These are phyloP conservation scores for Charadrius vociferus DNA, from an alignment of 2,113 vertebrate species.

Conservation along the genomic window DNA sequence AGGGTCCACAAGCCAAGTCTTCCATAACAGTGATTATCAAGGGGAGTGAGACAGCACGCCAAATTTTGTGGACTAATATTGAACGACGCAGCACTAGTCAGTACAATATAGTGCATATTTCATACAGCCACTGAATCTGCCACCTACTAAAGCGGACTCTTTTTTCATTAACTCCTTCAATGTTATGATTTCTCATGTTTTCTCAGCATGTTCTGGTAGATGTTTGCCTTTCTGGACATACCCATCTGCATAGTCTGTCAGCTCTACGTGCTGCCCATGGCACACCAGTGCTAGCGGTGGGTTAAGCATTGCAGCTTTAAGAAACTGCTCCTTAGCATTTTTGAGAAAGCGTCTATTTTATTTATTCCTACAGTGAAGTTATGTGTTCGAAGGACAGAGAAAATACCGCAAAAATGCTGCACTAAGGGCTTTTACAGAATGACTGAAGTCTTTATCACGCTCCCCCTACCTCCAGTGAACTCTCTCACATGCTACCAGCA, in stretches of 20 bases:
- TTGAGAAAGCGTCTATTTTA: not conserved
- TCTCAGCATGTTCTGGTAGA: not conserved
- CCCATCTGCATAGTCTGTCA: not conserved
- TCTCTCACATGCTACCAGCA: not conserved
- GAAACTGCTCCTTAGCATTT: not conserved
- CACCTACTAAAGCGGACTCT: not conserved
- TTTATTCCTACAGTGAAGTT: not conserved
- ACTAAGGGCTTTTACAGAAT: not conserved
- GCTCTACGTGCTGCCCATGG: not conserved
- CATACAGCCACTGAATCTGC: not conserved
- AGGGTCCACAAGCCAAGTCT: slow-evolving; percentile 32
- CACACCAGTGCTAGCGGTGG: not conserved
- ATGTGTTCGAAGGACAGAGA: not conserved
- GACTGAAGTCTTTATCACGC: not conserved
- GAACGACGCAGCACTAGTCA: not conserved
- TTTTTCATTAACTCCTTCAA: not conserved
- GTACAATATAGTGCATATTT: accelerated
- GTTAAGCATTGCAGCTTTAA: not conserved
- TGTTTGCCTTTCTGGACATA: not conserved
- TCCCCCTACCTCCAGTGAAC: not conserved
- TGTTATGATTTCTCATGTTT: not conserved
- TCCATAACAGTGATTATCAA: not conserved
- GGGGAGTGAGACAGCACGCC: not conserved
- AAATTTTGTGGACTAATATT: not conserved
- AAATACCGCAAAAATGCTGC: accelerated